phyloP scores from a whole-genome alignment of 2,113 vertebrate species.

The Serilophus lunatus region DNA sequence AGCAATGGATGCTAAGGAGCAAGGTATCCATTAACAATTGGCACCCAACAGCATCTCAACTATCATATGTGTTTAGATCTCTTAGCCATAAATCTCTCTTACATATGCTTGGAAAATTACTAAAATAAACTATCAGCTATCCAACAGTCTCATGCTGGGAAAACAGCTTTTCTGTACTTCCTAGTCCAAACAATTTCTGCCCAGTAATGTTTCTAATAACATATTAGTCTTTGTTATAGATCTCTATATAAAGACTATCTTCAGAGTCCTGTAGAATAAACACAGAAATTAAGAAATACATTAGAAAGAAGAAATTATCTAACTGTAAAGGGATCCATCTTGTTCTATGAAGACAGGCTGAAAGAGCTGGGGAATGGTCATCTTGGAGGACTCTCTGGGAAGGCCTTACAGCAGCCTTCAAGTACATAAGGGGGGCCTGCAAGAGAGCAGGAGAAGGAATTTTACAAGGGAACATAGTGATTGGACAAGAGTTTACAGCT shows the following conservation, averaged over 20 bases:
- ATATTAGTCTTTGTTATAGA: background rate
- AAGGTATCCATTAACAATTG: background rate
- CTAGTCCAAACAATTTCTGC: background rate
- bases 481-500: background rate
- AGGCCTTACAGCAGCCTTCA: background rate
- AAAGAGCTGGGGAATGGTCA: background rate
- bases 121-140: background rate
- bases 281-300: background rate
- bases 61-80: background rate
- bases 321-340: background rate
- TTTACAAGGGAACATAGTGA: background rate
- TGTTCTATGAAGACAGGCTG: background rate
- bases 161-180: background rate
- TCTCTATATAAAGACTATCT: background rate
- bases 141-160: background rate
- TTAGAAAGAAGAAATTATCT: background rate
- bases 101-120: background rate
- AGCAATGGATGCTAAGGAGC: background rate
- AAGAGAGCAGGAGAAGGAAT: background rate
- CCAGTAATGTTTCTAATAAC: background rate
- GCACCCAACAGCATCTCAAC: background rate
- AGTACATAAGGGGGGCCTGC: background rate
- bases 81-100: background rate
- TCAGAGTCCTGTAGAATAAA: background rate
- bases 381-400: too few relatives aligned